Percentiles rank a stretch among this genome's conserved stretches.
phyloP scores from a whole-genome alignment of 2,113 vertebrate species.

The Corapipo altera region DNA sequence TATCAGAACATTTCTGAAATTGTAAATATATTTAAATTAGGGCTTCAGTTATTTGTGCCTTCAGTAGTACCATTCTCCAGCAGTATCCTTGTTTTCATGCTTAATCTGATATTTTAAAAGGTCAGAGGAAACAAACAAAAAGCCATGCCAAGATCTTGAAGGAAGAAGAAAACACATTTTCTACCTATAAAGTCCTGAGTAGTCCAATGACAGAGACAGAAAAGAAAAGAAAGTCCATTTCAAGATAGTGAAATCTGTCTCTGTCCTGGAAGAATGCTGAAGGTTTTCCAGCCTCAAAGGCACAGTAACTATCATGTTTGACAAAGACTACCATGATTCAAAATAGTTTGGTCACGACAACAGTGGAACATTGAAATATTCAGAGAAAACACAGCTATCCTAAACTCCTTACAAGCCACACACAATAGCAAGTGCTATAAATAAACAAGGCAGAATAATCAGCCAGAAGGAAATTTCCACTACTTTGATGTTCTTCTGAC shows the following conservation, averaged over 20 bases:
- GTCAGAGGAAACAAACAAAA: background rate
- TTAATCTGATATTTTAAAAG: background rate
- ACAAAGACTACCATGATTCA: background rate
- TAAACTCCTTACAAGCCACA: background rate
- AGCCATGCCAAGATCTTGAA: background rate
- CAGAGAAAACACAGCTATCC: background rate
- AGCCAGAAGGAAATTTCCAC: background rate
- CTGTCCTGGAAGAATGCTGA: background rate
- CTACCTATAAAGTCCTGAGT: background rate
- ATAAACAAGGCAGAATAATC: background rate
- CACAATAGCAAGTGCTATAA: background rate
- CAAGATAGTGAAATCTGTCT: background rate
- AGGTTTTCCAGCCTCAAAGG: conserved; percentile 1
- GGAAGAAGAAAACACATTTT: background rate
- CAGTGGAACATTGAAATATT: background rate
- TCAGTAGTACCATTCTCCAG: background rate
- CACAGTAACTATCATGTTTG: background rate
- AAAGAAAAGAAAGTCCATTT: background rate
- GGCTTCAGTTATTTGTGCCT: background rate
- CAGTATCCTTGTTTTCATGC: background rate
- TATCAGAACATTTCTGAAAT: background rate
- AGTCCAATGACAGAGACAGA: background rate
- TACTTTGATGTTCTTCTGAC: background rate
- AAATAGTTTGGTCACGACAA: background rate
- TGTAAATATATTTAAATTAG: background rate